Conservation (phyloP, 2,113 vertebrate species). For the Tragelaphus buxtoni region DNA sequence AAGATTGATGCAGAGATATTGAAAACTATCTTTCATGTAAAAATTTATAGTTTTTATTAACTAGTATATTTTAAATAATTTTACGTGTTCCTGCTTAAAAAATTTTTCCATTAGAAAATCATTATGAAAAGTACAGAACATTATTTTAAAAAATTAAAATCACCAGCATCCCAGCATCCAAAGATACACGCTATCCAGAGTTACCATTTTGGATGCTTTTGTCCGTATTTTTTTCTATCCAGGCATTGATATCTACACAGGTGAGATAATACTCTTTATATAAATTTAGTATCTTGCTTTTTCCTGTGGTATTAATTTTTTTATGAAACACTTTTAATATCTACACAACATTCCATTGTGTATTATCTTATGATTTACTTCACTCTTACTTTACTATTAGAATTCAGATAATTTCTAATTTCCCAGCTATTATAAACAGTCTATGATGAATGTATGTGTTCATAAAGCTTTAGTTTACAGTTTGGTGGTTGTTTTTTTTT, state of each 20-base stretch:
- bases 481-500: background rate
- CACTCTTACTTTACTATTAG: background rate
- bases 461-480: background rate
- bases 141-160: background rate
- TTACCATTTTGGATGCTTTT: background rate
- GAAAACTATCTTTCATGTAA: background rate
- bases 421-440: background rate
- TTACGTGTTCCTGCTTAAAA: background rate
- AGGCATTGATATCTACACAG: background rate
- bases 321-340: background rate
- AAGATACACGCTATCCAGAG: background rate
- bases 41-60: background rate
- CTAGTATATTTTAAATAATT: background rate
- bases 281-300: conserved; percentile 14
- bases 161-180: background rate
- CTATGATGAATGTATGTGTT: background rate
- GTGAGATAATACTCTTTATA: background rate
- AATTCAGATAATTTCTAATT: conserved; percentile 14
- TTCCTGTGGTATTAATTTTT: background rate
- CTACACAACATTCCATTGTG: background rate
- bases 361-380: background rate
- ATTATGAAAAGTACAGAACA: background rate
- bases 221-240: background rate
- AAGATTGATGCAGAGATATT: background rate
- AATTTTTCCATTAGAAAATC: background rate